These are phyloP conservation scores for Creontiades dilutus DNA, from an alignment of 2,888 invertebrate genomes.

Conservation along the genomic window DNA sequence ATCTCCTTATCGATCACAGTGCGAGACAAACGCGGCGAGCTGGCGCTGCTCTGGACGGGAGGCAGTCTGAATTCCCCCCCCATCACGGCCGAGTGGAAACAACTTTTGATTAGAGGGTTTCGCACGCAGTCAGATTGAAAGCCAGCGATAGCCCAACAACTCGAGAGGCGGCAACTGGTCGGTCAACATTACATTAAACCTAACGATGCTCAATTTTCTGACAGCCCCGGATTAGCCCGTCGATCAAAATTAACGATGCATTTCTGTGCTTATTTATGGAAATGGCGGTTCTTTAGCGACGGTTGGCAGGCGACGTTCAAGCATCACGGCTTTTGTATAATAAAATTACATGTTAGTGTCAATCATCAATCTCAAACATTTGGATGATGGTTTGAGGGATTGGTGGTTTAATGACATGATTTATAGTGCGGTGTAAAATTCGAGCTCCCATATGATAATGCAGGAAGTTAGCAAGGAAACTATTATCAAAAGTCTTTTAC, in stretches of 20 bases:
- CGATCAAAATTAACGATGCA: conserved; percentile 1
- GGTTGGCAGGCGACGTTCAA: neutral
- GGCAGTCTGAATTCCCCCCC: conserved; percentile 9
- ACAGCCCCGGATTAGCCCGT: neutral
- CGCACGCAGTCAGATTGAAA: conserved; percentile 53
- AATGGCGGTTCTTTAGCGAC: neutral
- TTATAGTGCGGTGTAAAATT: too few species aligned
- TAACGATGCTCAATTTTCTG: conserved; percentile 47
- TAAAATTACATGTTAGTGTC: neutral
- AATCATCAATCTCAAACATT: too few species aligned
- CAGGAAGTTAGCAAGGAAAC: too few species aligned
- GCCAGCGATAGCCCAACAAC: conserved; percentile 31
- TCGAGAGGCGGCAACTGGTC: neutral
- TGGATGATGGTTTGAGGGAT: too few species aligned
- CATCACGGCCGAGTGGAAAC: conserved; percentile 39
- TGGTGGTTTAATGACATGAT: too few species aligned
- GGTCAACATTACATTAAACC: conserved; percentile 6
- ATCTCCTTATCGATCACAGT: conserved; percentile 45
- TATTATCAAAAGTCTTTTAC: too few species aligned
- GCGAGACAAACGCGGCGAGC: neutral
- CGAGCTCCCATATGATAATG: too few species aligned
- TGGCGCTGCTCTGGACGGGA: neutral
- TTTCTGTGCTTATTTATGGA: conserved; percentile 25
- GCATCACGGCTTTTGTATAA: neutral
- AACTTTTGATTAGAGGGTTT: conserved; percentile 46